Percentiles rank a stretch among this genome's conserved stretches.
Conservation (phyloP, 2,113 vertebrate species). For the Lethenteron reissneri region DNA sequence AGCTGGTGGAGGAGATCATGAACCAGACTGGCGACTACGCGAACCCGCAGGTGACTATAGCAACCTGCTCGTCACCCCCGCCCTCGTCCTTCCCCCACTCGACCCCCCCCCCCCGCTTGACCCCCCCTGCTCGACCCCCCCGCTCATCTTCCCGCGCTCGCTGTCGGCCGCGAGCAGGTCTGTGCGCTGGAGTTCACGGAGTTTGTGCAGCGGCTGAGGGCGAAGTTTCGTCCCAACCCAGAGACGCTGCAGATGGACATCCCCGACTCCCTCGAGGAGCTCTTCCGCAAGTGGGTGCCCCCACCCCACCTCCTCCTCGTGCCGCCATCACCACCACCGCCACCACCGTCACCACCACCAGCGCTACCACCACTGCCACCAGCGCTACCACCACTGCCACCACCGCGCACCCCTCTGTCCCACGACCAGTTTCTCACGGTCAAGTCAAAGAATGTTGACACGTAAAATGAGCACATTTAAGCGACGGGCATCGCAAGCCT, state of each 20-base stretch:
- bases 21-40: conserved; percentile 37
- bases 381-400: too few relatives aligned
- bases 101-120: neutral
- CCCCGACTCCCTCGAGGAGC: conserved; percentile 47
- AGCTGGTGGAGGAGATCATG: conserved; percentile 36
- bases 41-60: conserved; percentile 33
- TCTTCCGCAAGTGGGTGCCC: conserved; percentile 23
- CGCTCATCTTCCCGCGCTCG: neutral
- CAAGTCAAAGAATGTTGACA: too few relatives aligned
- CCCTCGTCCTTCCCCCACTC: neutral
- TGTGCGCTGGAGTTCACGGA: conserved; percentile 51
- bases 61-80: neutral
- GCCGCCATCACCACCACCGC: too few relatives aligned
- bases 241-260: conserved; percentile 26
- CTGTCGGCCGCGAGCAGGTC: conserved; percentile 29
- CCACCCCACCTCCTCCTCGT: too few relatives aligned
- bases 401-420: too few relatives aligned
- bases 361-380: too few relatives aligned
- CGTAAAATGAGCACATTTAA: too few relatives aligned
- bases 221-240: conserved; percentile 50
- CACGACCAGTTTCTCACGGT: too few relatives aligned
- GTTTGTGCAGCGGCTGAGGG: conserved; percentile 47
- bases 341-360: too few relatives aligned
- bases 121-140: neutral
- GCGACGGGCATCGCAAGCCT: too few relatives aligned